Percentiles rank a stretch among this genome's conserved stretches.
phyloP scores from a whole-genome alignment of 2,797 vertebrate genomes.

The Brachyrhaphis roseni region DNA sequence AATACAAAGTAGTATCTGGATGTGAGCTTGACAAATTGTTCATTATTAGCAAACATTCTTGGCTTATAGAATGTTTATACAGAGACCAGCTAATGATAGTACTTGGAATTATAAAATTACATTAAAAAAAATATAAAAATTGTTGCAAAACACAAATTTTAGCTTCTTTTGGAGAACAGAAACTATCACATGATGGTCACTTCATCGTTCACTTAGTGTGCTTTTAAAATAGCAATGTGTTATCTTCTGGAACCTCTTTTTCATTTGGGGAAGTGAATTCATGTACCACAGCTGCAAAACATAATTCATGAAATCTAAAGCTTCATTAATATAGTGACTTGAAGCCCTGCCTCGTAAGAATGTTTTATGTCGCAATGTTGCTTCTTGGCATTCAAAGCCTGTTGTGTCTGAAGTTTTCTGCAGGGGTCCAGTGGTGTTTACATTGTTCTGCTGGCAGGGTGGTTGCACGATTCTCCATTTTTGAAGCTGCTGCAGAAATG shows the following conservation, averaged over 20 bases:
- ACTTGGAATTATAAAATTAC: neutral
- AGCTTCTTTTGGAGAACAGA: neutral
- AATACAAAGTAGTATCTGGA: conserved; percentile 12
- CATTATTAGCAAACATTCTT: neutral
- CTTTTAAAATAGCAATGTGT: neutral
- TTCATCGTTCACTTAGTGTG: neutral
- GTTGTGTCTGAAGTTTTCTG: neutral
- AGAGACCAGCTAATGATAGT: neutral
- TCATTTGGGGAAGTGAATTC: neutral
- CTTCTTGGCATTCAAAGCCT: neutral
- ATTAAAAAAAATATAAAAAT: no score
- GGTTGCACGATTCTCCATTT: neutral
- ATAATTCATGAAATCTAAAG: neutral
- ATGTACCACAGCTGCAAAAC: neutral
- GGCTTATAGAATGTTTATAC: no score
- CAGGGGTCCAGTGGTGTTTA: neutral
- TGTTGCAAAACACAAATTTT: neutral
- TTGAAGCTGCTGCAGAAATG: neutral
- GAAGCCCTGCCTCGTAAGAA: neutral
- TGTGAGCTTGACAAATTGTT: neutral
- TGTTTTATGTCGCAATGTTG: neutral
- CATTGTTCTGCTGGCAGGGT: neutral
- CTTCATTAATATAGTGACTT: neutral
- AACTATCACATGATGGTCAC: neutral
- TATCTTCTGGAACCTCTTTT: neutral